Base-by-base conservation (phyloP, 2,113 vertebrate species). In the Monarcha castaneiventris region DNA sequence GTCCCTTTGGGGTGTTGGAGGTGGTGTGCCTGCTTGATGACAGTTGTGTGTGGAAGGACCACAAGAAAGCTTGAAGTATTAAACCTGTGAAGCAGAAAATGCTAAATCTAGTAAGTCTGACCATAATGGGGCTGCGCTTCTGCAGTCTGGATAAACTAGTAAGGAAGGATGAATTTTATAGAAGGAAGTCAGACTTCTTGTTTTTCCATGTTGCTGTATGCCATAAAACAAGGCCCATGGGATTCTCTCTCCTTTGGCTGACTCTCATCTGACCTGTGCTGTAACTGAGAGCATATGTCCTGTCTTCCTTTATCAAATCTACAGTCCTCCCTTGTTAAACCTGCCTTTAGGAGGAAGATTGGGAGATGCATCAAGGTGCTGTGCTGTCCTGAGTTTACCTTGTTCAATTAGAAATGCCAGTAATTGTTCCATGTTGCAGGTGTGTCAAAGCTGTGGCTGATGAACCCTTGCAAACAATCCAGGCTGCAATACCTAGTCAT, bases 381-480 rank as follows among this genome's bases (percentile, higher is more conserved):
- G 32, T 67, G 52, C 58, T 89, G 83, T 84, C 91, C 89, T 80
- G 35, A 96, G 51, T 76, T 97, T 51, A 84, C 78, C 82, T 82
- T 69, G 29, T 49, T 81, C 69, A 55, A 52, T 77, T 80, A 86
- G 64, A 84, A 84, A 49, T 61, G 74, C 41, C 71, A 87, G 33
- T 90, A 91, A 88, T 84, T 67, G 79, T 41, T 64, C 33, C 4
- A 1, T 81, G 41, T 61, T 69, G 44, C 66, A 83, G 80, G 80
- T 72, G 69, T 83, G 44, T 89, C 90, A 87, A 18, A 89, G 74
- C 76, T 77, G 86, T 92, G 69, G 52, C 52, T 69, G 76, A 39
- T 83, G 74, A 90, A 26, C 46, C 37, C 77, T 75, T 75, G 61
- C 74, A 85, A 93, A 94, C 75, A 89, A 54, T 19, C 55, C 77